Percentiles rank a stretch among this genome's conserved stretches.
These are phyloP conservation scores for Micropoecilia bifurca DNA, from an alignment of 2,797 vertebrate species.

Conservation along the genomic window DNA sequence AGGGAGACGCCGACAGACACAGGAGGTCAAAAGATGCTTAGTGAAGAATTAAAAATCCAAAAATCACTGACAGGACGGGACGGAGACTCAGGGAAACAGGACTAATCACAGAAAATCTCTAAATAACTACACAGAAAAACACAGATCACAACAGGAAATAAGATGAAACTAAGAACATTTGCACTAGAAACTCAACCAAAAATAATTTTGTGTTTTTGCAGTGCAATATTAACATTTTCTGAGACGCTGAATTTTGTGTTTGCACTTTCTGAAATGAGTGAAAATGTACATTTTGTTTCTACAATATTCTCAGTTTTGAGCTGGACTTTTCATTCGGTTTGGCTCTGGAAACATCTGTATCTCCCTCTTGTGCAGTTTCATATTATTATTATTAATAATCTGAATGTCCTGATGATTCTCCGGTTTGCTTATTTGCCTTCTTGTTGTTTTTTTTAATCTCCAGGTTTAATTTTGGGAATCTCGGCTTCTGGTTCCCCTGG, in stretches of 20 bases:
- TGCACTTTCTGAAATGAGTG: not conserved
- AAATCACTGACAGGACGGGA: too few species aligned
- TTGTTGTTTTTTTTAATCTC: not conserved
- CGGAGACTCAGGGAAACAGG: too few species aligned
- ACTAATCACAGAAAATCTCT: too few species aligned
- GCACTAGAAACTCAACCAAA: too few species aligned
- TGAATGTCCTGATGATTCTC: not conserved
- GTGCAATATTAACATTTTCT: not conserved
- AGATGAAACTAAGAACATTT: too few species aligned
- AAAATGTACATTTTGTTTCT: not conserved
- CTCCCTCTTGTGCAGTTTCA: not conserved
- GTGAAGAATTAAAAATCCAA: too few species aligned
- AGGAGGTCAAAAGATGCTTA: too few species aligned
- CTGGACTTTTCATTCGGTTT: not conserved
- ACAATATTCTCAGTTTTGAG: not conserved
- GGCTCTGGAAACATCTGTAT: not conserved
- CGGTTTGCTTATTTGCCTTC: not conserved
- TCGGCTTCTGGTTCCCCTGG: slow-evolving; percentile 92
- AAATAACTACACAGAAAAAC: too few species aligned
- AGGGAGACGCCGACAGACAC: too few species aligned
- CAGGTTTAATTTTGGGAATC: slow-evolving; percentile 86
- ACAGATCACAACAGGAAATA: too few species aligned
- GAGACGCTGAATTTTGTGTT: not conserved
- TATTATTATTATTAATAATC: not conserved
- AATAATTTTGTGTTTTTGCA: too few species aligned